Evolutionary conservation across 2,888 invertebrate genomes (phyloP), one percentile per base, ranked within the genome.

Genomic region (Cotesia congregata): DNA sequence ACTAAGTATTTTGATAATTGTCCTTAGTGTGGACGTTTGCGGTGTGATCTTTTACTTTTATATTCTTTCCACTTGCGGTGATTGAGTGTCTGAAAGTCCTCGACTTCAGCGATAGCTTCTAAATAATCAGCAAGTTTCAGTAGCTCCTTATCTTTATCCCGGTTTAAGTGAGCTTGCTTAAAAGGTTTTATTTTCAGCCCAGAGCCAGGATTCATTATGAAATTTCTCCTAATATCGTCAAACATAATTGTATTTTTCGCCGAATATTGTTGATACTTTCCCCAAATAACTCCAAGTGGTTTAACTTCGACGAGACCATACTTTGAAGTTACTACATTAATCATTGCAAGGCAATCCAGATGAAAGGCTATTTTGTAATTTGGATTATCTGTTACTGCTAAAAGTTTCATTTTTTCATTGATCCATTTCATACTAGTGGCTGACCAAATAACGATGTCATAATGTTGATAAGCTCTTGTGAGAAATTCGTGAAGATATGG

Each of bases 381-480:
- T 0, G 93, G 91, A 88, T 98, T 94, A 1, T 92, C 92, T 0
- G 94, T 92, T 0, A 98, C 97, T 0, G 98, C 98, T 0, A 99
- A 91, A 67, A 98, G 90, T 78, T 95, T 94, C 98, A 99, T 98
- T 90, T 98, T 98, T 85, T 98, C 97, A 84, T 98, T 96, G 67
- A 99, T 98, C 98, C 98, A 98, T 86, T 97, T 97, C 98, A 98
- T 98, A 79, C 96, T 96, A 0, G 98, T 98, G 0, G 98, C 98
- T 3, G 98, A 98, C 98, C 98, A 99, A 82, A 99, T 98, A 0
- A 97, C 98, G 82, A 98, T 98, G 86, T 98, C 98, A 84, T 98
- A 98, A 90, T 97, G 92, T 87, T 94, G 93, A 86, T 97, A 97
- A 0, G 97, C 96, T 0, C 94, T 92, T 0, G 95, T 94, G 0